These are phyloP conservation scores for Macropus fuliginosus DNA, from an alignment of 2,797 vertebrate species.

Conservation along the genomic window DNA sequence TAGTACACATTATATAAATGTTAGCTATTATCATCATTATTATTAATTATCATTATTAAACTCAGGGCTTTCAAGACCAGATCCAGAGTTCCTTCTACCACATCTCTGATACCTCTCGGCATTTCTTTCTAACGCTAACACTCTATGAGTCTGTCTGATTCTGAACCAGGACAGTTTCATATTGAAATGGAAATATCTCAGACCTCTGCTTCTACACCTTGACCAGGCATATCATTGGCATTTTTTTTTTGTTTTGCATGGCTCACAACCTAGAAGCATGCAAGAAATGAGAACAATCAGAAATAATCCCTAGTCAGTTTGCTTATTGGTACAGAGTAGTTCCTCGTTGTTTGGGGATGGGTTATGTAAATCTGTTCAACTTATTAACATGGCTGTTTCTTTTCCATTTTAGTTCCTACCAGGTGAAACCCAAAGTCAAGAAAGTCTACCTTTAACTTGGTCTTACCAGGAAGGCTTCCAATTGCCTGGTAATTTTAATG, in stretches of 20 bases:
- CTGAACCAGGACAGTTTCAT: background rate
- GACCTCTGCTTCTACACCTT: background rate
- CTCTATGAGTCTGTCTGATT: accelerated
- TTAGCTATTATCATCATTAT: background rate
- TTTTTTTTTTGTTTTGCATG: background rate
- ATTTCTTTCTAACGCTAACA: background rate
- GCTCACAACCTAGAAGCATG: background rate
- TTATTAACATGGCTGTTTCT: conserved; percentile 71
- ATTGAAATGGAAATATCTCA: background rate
- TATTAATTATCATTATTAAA: background rate
- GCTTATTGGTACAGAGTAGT: conserved; percentile 8
- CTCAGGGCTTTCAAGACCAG: background rate
- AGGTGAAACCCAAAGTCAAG: conserved; percentile 71
- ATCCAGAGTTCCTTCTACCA: background rate
- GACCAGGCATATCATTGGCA: background rate
- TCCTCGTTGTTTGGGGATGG: background rate
- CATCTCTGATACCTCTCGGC: background rate
- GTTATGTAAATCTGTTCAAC: conserved; percentile 37
- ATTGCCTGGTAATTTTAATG: conserved; percentile 60
- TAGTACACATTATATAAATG: background rate
- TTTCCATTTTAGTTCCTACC: conserved; percentile 81
- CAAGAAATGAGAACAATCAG: conserved; percentile 41
- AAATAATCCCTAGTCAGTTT: background rate
- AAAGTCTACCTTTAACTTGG: conserved; percentile 77
- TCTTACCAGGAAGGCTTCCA: conserved; percentile 68